A percentile compares a stretch with the other conserved stretches of the same genome.
phyloP scores from a whole-genome alignment of 1,140 invertebrate genomes.

The Odontomachus brunneus region DNA sequence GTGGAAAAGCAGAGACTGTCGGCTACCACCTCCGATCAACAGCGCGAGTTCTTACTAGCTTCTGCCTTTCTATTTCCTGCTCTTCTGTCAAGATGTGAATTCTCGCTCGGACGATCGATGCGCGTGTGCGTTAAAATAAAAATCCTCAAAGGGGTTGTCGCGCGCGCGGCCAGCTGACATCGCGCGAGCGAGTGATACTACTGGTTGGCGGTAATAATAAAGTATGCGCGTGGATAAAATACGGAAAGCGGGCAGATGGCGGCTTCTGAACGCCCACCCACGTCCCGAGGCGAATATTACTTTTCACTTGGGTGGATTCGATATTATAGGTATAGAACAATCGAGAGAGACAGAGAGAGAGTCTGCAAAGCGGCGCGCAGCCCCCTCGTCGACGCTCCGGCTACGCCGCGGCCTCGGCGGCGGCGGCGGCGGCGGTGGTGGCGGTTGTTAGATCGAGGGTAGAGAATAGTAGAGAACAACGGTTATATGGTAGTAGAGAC shows the following conservation, averaged over 20 bases:
- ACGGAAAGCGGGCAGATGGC: constrained; percentile 47
- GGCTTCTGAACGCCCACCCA: constrained; percentile 43
- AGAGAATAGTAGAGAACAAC: constrained; percentile 59
- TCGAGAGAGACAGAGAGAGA: constrained; percentile 42
- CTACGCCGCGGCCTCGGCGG: constrained; percentile 25
- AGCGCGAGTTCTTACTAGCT: too few species aligned
- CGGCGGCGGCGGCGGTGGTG: too few species aligned
- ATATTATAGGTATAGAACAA: constrained; percentile 63
- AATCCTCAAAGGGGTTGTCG: background rate
- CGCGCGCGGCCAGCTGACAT: background rate
- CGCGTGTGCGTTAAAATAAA: constrained; percentile 1
- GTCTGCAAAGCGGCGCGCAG: constrained; percentile 10
- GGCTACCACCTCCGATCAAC: too few species aligned
- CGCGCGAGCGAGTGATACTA: background rate
- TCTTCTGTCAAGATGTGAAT: too few species aligned
- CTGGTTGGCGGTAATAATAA: constrained; percentile 40
- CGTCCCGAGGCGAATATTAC: constrained; percentile 52
- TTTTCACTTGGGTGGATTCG: constrained; percentile 57
- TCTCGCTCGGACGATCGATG: too few species aligned
- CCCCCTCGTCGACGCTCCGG: constrained; percentile 3
- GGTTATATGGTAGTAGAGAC: constrained; percentile 70
- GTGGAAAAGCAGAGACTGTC: too few species aligned
- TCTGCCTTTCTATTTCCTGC: too few species aligned
- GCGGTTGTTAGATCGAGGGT: constrained; percentile 63
- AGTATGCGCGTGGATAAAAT: constrained; percentile 33